These are phyloP conservation scores for Hemitrygon akajei DNA, from an alignment of 2,797 vertebrate genomes.

Conservation along the genomic window DNA sequence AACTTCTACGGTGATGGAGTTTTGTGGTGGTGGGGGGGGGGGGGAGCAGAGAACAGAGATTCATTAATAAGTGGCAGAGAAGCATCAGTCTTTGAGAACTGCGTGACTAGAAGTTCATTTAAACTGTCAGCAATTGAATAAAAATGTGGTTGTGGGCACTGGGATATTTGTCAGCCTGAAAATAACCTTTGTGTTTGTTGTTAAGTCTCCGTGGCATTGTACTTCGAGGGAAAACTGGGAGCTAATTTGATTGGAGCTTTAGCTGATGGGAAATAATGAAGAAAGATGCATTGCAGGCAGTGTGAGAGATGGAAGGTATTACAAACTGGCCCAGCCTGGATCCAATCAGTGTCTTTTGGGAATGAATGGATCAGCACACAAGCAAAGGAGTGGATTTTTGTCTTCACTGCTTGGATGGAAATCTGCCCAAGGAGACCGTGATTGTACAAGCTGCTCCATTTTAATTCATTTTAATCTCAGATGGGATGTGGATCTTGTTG, in stretches of 20 bases:
- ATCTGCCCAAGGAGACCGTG: not conserved
- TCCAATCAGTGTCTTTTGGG: not conserved
- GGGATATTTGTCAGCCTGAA: not conserved
- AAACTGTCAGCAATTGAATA: not conserved
- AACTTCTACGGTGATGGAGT: not conserved
- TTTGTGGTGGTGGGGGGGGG: not conserved
- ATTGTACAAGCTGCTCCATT: too few relatives aligned
- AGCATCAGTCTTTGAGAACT: not conserved
- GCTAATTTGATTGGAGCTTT: not conserved
- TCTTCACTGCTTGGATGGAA: not conserved
- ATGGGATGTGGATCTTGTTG: too few relatives aligned
- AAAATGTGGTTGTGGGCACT: not conserved
- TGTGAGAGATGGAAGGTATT: too few relatives aligned
- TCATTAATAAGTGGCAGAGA: not conserved
- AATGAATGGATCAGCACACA: not conserved
- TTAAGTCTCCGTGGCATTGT: not conserved
- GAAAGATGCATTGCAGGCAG: not conserved
- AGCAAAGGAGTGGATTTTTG: not conserved
- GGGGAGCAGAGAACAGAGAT: not conserved
- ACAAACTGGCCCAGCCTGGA: not conserved
- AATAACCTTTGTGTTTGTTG: not conserved
- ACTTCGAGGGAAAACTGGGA: not conserved
- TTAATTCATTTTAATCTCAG: not conserved
- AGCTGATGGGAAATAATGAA: not conserved
- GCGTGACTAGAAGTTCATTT: not conserved